A percentile compares a stretch with the other conserved stretches of the same genome.
These are phyloP conservation scores for Channa argus DNA, from an alignment of 2,113 vertebrate species.

Conservation along the genomic window DNA sequence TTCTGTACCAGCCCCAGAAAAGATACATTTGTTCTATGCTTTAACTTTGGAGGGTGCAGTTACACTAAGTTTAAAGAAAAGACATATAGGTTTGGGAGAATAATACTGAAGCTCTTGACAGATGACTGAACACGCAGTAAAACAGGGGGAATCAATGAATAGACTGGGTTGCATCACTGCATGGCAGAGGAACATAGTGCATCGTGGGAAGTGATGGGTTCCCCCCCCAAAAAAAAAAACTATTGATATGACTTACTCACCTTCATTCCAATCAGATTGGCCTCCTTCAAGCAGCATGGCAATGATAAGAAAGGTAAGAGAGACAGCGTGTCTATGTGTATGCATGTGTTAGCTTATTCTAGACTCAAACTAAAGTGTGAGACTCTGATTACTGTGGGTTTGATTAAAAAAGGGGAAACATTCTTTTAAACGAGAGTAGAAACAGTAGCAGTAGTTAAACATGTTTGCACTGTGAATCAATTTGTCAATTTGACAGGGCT, in stretches of 20 bases:
- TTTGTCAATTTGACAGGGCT: not conserved
- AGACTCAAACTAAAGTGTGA: slow-evolving; percentile 14
- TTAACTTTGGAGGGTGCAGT: not conserved
- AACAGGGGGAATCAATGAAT: not conserved
- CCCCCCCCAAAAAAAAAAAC: too few species aligned
- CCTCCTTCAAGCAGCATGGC: slow-evolving; percentile 59
- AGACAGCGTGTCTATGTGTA: slow-evolving; percentile 3
- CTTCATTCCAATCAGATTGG: slow-evolving; percentile 60
- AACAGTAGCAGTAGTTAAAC: not conserved
- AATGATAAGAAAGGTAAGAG: slow-evolving; percentile 44
- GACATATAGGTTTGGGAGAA: not conserved
- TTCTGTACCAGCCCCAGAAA: too few species aligned
- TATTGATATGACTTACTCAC: slow-evolving; percentile 31
- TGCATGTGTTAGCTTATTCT: slow-evolving; percentile 22
- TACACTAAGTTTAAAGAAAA: too few species aligned
- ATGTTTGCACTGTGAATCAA: not conserved
- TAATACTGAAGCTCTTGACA: not conserved
- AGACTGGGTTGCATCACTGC: slow-evolving; percentile 8
- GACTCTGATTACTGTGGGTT: slow-evolving; percentile 20
- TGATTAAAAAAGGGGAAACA: not conserved
- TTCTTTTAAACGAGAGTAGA: not conserved
- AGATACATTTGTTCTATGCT: not conserved
- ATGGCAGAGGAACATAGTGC: slow-evolving; percentile 1
- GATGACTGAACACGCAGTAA: not conserved
- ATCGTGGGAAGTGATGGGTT: slow-evolving; percentile 11